Evolutionary conservation across 2,888 invertebrate species (phyloP), one percentile per base, ranked within the genome.

Genomic region (Eupithecia centaureata): DNA sequence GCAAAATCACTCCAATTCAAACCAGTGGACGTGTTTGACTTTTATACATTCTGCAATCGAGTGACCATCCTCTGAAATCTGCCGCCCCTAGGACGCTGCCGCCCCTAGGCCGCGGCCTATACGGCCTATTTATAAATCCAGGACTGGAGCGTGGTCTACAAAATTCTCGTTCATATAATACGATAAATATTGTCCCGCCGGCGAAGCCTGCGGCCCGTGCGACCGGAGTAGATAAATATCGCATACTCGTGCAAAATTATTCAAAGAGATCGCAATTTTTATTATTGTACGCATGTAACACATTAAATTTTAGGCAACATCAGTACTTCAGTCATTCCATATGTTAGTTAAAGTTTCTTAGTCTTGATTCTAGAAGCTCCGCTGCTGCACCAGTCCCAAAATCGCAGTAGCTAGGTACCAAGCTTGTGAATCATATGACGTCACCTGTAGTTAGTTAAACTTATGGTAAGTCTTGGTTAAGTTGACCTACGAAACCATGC

Each of bases 91-190:
- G n/a, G n/a, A n/a, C n/a, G n/a, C n/a, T n/a, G n/a, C n/a, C n/a
- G n/a, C n/a, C n/a, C n/a, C n/a, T n/a, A n/a, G n/a, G n/a, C n/a
- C n/a, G n/a, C n/a, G n/a, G n/a, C n/a, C n/a, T n/a, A n/a, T n/a
- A n/a, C n/a, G n/a, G n/a, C n/a, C n/a, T n/a, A n/a, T n/a, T n/a
- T n/a, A n/a, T n/a, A n/a, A n/a, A n/a, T n/a, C n/a, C n/a, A n/a
- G n/a, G n/a, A n/a, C n/a, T n/a, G n/a, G 22, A 47, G 22, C 54
- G n/a, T 27, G 27, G 5, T 27, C 57, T 57, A 33, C 30, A 58
- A 33, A 32, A 54, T 38, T 52, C 25, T 18, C 59, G 63, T 51
- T 63, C 52, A 63, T 67, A 52, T 65, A 67, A 63, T 59, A 62
- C 42, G 52, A 42, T 59, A 64, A 42, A 32, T 30, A 18, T 5